Evolutionary conservation across 2,797 vertebrate genomes (phyloP).

Genomic region (Oryzias sinensis): DNA sequence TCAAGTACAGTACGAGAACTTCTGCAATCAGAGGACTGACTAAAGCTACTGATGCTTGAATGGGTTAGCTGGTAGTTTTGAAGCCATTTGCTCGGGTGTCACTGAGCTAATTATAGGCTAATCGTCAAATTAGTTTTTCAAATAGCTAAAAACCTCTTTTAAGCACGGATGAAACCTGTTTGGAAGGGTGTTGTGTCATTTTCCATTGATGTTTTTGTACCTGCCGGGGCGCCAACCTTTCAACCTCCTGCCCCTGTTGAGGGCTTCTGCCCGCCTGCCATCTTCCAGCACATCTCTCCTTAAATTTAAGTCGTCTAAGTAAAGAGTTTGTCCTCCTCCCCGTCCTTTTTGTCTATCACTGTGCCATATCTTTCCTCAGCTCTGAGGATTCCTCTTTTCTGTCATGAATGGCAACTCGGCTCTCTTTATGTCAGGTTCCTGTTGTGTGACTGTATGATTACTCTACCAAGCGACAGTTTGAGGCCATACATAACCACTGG

Average conservation of each 20-base stretch:
- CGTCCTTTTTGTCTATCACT: slow-evolving; percentile 17
- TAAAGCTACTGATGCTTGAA: not conserved
- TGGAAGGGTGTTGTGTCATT: slow-evolving; percentile 19
- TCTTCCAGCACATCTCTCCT: slow-evolving; percentile 22
- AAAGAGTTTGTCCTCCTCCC: slow-evolving; percentile 43
- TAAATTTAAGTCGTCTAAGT: slow-evolving; percentile 62
- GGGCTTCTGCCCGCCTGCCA: slow-evolving; percentile 19
- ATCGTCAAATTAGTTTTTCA: slow-evolving; percentile 19
- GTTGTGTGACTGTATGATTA: slow-evolving; percentile 64
- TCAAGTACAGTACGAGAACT: not conserved
- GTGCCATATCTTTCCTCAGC: slow-evolving; percentile 7
- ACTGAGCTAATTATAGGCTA: not conserved
- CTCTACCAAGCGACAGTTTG: slow-evolving; percentile 40
- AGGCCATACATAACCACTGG: slow-evolving; percentile 59
- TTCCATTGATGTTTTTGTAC: slow-evolving; percentile 23
- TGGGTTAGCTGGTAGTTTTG: not conserved
- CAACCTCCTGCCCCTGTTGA: slow-evolving; percentile 11
- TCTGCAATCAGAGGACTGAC: slow-evolving; percentile 4
- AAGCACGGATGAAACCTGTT: slow-evolving; percentile 39
- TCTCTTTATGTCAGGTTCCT: slow-evolving; percentile 25
- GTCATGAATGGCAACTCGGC: slow-evolving; percentile 11
- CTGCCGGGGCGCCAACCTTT: slow-evolving; percentile 4
- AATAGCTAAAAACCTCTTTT: slow-evolving; percentile 1
- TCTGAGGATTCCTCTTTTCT: slow-evolving; percentile 15
- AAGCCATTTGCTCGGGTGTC: not conserved